Percentiles rank a stretch among this genome's conserved stretches.
phyloP scores from a whole-genome alignment of 2,113 vertebrate genomes.

The Tetrax tetrax region DNA sequence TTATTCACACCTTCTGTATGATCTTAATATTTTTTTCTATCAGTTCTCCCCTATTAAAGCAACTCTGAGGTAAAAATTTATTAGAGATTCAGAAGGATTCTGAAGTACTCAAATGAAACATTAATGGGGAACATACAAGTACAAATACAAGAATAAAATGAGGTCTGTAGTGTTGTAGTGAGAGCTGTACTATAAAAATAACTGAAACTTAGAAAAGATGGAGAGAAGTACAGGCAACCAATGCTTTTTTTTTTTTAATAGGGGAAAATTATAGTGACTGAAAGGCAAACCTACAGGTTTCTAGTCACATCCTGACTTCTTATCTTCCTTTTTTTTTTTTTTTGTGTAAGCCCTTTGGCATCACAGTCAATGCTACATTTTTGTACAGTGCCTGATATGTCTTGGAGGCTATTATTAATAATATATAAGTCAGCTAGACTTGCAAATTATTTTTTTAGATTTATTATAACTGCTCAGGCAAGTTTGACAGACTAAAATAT shows the following conservation, averaged over 20 bases:
- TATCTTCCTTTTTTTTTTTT: background rate
- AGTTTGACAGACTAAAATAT: slow-evolving; percentile 13
- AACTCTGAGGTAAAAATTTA: too few relatives aligned
- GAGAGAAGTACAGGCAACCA: background rate
- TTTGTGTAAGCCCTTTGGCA: background rate
- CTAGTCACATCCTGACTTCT: background rate
- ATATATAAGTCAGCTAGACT: slow-evolving; percentile 28
- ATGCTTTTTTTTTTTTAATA: background rate
- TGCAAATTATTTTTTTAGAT: background rate
- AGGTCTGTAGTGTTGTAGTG: background rate
- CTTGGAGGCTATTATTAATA: slow-evolving; percentile 39
- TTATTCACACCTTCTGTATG: background rate
- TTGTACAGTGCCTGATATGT: background rate
- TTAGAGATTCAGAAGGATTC: background rate
- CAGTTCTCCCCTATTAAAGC: background rate
- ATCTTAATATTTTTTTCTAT: background rate
- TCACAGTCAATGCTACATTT: background rate
- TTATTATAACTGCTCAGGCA: background rate
- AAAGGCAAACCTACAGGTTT: background rate
- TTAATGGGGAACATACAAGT: background rate
- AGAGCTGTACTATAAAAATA: background rate
- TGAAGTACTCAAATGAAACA: background rate
- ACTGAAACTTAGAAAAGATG: background rate
- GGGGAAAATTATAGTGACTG: background rate
- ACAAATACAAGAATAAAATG: background rate